Evolutionary conservation across 2,797 vertebrate species (phyloP).

Genomic region (Dendrocincla tyrannina): DNA sequence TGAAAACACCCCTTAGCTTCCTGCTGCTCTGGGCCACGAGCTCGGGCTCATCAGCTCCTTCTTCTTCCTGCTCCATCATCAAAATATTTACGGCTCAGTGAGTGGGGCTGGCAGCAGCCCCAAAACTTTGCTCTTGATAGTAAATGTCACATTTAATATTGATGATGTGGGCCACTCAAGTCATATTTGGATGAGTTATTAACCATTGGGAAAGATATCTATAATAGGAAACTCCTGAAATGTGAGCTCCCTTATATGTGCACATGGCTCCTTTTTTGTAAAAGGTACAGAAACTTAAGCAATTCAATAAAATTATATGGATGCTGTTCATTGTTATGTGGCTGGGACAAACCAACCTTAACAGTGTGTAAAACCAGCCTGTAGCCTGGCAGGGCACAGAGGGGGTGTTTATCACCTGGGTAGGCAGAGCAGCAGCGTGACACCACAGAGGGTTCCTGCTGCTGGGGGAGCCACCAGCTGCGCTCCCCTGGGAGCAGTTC

Average conservation of each 20-base stretch:
- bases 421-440: background rate
- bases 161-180: slow-evolving; percentile 43
- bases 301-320: background rate
- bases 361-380: background rate
- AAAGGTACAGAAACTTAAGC: background rate
- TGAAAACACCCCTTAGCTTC: background rate
- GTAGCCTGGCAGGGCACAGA: background rate
- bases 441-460: rapidly evolving
- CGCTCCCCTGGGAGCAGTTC: rapidly evolving
- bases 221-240: slow-evolving; percentile 11
- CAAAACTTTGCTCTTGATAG: slow-evolving; percentile 58
- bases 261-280: background rate
- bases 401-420: background rate
- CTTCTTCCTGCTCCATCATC: background rate
- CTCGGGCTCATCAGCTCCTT: background rate
- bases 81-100: slow-evolving; percentile 48
- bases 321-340: background rate
- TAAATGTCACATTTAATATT: slow-evolving; percentile 66
- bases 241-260: background rate
- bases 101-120: slow-evolving; percentile 55
- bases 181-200: slow-evolving; percentile 39
- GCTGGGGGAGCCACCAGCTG: background rate
- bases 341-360: background rate
- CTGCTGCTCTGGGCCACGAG: rapidly evolving
- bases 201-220: slow-evolving; percentile 21